A percentile compares a stretch with the other conserved stretches of the same genome.
Conservation (phyloP, 2,888 invertebrate genomes). For the Xestia rhomboidea region DNA sequence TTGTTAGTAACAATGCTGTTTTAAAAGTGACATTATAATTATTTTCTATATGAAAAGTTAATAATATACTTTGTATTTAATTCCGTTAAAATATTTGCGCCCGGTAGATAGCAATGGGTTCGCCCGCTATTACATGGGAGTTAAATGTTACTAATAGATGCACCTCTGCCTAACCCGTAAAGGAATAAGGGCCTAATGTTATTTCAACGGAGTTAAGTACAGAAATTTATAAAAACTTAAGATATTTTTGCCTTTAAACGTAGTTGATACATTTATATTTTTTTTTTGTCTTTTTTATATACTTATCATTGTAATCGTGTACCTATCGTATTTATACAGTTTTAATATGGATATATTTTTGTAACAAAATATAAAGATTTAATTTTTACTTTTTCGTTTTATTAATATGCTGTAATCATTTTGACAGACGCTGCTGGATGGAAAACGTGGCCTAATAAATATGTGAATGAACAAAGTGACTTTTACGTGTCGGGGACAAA, state of each 20-base stretch:
- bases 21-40: slow-evolving; percentile 50
- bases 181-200: background rate
- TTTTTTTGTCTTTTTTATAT: slow-evolving; percentile 43
- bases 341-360: slow-evolving; percentile 65
- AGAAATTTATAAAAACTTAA: slow-evolving; percentile 29
- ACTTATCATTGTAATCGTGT: slow-evolving; percentile 60
- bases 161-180: background rate
- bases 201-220: slow-evolving; percentile 30
- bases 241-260: slow-evolving; percentile 38
- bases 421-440: background rate
- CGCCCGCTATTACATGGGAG: background rate
- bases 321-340: slow-evolving; percentile 61
- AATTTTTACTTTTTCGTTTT: slow-evolving; percentile 50
- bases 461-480: background rate
- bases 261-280: slow-evolving; percentile 12
- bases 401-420: background rate
- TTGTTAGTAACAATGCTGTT: slow-evolving; percentile 28
- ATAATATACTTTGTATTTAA: slow-evolving; percentile 25
- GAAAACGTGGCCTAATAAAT: background rate
- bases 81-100: slow-evolving; percentile 6
- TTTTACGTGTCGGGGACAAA: background rate
- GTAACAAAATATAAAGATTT: slow-evolving; percentile 62
- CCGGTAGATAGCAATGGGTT: background rate
- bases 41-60: slow-evolving; percentile 29
- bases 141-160: background rate